phyloP scores from a whole-genome alignment of 2,888 invertebrate species.

The Macrophya alboannulata region DNA sequence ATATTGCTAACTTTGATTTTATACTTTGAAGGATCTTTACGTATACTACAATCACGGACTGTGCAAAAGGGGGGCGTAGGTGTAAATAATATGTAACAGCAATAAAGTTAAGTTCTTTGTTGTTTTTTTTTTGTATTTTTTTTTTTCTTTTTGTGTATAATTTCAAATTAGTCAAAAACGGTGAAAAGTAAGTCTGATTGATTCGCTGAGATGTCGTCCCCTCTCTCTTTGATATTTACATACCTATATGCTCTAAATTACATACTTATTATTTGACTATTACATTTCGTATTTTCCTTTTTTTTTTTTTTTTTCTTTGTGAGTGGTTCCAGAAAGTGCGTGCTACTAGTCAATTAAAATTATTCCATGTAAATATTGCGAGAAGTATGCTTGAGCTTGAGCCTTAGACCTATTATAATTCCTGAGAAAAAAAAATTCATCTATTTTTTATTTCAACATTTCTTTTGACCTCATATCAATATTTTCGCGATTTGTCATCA shows the following conservation, averaged over 20 bases:
- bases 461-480: neutral
- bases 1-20: neutral
- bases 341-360: constrained; percentile 42
- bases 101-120: constrained; percentile 72
- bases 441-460: neutral
- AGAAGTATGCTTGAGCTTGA: constrained; percentile 45
- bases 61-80: constrained; percentile 4
- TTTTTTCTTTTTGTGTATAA: constrained; percentile 69
- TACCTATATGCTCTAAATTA: constrained; percentile 46
- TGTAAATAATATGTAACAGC: constrained; percentile 65
- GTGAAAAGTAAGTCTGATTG: constrained; percentile 40
- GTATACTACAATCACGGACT: constrained; percentile 1
- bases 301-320: constrained; percentile 26
- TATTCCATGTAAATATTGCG: constrained; percentile 44
- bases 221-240: constrained; percentile 46
- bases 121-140: neutral
- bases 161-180: constrained; percentile 62
- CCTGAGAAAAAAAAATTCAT: neutral
- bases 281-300: constrained; percentile 58
- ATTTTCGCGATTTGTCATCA: neutral
- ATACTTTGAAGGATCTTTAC: constrained; percentile 13
- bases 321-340: constrained; percentile 13
- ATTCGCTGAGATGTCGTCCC: constrained; percentile 2
- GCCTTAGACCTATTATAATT: constrained; percentile 23
- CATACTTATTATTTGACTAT: constrained; percentile 60